phyloP scores from a whole-genome alignment of 2,797 vertebrate species.

The Mallotus villosus region DNA sequence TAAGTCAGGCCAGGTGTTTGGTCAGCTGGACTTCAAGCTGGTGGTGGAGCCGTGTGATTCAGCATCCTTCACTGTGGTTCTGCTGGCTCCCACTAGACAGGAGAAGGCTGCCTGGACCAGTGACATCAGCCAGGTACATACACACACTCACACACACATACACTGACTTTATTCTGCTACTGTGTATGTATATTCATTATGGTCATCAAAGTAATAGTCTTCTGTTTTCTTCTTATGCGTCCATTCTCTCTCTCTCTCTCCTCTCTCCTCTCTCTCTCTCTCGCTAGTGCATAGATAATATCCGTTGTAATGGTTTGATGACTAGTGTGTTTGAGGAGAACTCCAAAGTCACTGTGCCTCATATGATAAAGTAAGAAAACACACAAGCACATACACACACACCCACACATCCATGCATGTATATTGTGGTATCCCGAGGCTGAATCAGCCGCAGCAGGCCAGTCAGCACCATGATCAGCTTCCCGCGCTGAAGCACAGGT shows the following conservation, averaged over 20 bases:
- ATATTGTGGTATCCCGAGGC: background rate
- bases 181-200: background rate
- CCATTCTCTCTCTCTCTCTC: background rate
- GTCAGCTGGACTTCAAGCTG: slow-evolving; percentile 96
- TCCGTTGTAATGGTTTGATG: slow-evolving; percentile 98
- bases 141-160: slow-evolving; percentile 17
- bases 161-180: background rate
- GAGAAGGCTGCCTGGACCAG: slow-evolving; percentile 98
- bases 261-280: slow-evolving; percentile 12
- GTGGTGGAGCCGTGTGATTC: slow-evolving; percentile 87
- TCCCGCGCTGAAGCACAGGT: slow-evolving; percentile 10
- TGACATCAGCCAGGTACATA: slow-evolving; percentile 93
- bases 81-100: slow-evolving; percentile 90
- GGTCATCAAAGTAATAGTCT: background rate
- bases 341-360: slow-evolving; percentile 97
- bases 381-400: background rate
- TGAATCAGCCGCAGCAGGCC: background rate
- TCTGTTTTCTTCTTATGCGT: background rate
- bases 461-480: slow-evolving; percentile 30
- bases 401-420: slow-evolving; percentile 16
- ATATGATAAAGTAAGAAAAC: slow-evolving; percentile 96
- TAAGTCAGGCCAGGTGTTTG: slow-evolving; percentile 89
- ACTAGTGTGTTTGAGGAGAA: slow-evolving; percentile 98
- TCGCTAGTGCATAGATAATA: slow-evolving; percentile 93
- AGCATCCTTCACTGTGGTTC: slow-evolving; percentile 89